Percentiles rank a stretch among this genome's conserved stretches.
Evolutionary conservation across 1,140 invertebrate genomes (phyloP).

Genomic region (Ladona fulva): DNA sequence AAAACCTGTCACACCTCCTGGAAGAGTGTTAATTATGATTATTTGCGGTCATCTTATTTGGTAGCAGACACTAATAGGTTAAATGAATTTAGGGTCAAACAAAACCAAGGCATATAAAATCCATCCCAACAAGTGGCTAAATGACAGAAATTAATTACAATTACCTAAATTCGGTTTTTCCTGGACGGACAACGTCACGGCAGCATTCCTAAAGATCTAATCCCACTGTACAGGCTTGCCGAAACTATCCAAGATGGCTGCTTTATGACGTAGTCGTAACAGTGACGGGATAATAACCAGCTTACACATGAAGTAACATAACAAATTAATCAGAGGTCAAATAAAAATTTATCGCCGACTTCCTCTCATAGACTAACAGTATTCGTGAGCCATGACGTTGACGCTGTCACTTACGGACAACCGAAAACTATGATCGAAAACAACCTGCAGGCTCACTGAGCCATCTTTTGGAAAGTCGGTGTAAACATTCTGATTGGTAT

Average conservation of each 20-base stretch:
- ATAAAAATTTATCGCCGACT: too few relatives aligned
- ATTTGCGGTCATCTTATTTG: background rate
- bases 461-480: background rate
- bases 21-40: background rate
- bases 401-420: background rate
- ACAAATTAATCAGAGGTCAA: background rate
- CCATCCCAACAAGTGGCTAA: too few relatives aligned
- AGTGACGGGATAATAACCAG: background rate
- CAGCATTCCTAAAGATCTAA: background rate
- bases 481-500: background rate
- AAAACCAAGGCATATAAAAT: too few relatives aligned
- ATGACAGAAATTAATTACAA: background rate
- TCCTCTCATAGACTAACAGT: too few relatives aligned
- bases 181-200: conserved; percentile 5
- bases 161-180: background rate
- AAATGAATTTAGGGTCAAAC: background rate
- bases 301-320: background rate
- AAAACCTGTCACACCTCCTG: background rate
- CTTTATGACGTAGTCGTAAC: background rate
- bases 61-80: background rate
- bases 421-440: background rate
- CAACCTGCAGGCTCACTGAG: background rate
- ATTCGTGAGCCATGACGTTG: background rate
- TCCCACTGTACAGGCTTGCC: background rate
- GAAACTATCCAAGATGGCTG: background rate